phyloP scores from a whole-genome alignment of 2,888 invertebrate genomes.

The Bellardia pandia region DNA sequence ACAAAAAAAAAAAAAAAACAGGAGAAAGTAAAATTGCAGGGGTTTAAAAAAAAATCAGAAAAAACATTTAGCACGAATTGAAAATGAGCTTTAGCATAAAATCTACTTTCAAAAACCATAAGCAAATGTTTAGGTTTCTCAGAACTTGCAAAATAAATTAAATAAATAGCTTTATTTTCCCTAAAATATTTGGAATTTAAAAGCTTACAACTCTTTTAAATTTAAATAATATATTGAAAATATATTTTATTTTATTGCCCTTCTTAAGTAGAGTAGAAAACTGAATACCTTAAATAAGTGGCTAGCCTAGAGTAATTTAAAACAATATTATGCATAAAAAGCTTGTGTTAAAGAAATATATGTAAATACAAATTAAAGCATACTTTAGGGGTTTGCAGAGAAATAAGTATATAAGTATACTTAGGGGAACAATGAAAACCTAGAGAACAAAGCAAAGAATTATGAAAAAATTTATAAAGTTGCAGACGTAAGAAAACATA shows the following conservation, averaged over 20 bases:
- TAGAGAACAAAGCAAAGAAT: neutral
- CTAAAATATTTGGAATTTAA: too few relatives aligned
- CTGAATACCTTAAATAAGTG: constrained; percentile 7
- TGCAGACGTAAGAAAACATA: neutral
- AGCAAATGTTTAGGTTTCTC: too few relatives aligned
- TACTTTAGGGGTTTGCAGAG: constrained; percentile 37
- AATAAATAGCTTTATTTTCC: too few relatives aligned
- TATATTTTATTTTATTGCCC: neutral
- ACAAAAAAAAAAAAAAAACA: neutral
- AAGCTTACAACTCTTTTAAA: too few relatives aligned
- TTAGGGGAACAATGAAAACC: constrained; percentile 47
- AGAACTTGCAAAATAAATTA: too few relatives aligned
- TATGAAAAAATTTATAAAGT: neutral
- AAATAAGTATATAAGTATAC: constrained; percentile 45
- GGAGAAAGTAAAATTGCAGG: too few relatives aligned
- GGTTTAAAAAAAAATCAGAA: neutral
- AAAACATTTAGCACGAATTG: too few relatives aligned
- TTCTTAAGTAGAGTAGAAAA: neutral
- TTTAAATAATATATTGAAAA: too few relatives aligned
- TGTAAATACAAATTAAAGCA: constrained; percentile 48
- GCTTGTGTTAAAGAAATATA: neutral
- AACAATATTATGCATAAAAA: constrained; percentile 23
- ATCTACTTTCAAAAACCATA: too few relatives aligned
- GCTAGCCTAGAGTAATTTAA: constrained; percentile 29
- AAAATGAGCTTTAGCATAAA: too few relatives aligned